Evolutionary conservation across 2,888 invertebrate species (phyloP).

Genomic region (Achlya flavicornis): DNA sequence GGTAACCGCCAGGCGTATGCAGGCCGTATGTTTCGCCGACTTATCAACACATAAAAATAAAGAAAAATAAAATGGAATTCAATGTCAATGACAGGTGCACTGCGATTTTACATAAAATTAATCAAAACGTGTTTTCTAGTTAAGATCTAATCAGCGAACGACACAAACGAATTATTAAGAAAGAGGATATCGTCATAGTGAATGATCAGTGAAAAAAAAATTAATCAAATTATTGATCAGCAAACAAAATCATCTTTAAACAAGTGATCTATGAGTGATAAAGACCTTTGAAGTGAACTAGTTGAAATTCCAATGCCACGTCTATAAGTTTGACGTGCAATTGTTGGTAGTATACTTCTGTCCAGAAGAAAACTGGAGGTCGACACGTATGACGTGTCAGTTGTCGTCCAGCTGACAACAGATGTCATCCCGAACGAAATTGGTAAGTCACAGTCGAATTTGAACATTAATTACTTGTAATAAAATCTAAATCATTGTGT

Average conservation of each 20-base stretch:
- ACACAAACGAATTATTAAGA: constrained; percentile 37
- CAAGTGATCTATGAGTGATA: neutral
- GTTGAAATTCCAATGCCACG: constrained; percentile 49
- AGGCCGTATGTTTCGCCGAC: no score
- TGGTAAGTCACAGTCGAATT: constrained; percentile 60
- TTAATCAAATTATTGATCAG: constrained; percentile 27
- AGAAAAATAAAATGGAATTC: no score
- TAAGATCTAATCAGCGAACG: constrained; percentile 18
- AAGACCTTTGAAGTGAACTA: constrained; percentile 13
- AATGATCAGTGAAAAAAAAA: constrained; percentile 28
- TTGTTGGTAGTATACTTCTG: constrained; percentile 31
- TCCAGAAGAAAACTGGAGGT: constrained; percentile 76
- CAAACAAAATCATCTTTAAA: neutral
- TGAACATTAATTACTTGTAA: neutral
- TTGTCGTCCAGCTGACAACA: constrained; percentile 83
- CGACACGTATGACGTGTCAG: constrained; percentile 82
- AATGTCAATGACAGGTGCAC: constrained; percentile 5
- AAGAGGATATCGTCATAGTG: constrained; percentile 42
- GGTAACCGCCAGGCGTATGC: no score
- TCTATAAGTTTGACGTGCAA: constrained; percentile 41
- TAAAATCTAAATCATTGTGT: neutral
- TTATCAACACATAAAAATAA: no score
- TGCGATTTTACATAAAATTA: neutral
- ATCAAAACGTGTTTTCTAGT: neutral
- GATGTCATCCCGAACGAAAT: constrained; percentile 77